A percentile compares a stretch with the other conserved stretches of the same genome.
Conservation (phyloP, 1,140 invertebrate species). For the Drosophila orena region DNA sequence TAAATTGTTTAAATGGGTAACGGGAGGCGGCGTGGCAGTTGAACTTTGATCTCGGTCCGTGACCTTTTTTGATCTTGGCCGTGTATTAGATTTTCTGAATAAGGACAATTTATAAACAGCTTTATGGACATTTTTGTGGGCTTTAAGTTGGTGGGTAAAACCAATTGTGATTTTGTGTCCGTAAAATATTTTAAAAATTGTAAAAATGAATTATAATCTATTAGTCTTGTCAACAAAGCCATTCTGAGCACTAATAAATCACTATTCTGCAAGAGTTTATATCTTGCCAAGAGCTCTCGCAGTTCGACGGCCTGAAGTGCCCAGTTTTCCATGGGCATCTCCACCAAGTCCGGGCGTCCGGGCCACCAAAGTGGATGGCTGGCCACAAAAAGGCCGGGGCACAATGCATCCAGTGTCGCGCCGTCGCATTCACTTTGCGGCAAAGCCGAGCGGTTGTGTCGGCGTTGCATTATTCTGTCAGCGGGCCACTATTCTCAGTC, state of each 20-base stretch:
- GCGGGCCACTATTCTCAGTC: conserved; percentile 68
- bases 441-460: conserved; percentile 22
- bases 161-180: no score
- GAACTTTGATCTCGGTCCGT: conserved; percentile 13
- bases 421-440: conserved; percentile 62
- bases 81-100: not conserved
- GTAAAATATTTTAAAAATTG: no score
- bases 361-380: conserved; percentile 13
- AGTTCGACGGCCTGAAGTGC: conserved; percentile 3
- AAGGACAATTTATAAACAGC: no score
- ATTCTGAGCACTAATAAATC: conserved; percentile 20
- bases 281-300: not conserved
- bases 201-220: no score
- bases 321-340: not conserved
- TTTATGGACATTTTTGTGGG: no score
- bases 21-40: conserved; percentile 13
- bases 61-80: conserved; percentile 1
- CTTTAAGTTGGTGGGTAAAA: no score
- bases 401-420: conserved; percentile 34
- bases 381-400: conserved; percentile 17
- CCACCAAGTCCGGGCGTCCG: conserved; percentile 9
- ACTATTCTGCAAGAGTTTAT: not conserved
- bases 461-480: conserved; percentile 70
- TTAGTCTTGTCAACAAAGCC: not conserved
- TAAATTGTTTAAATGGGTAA: conserved; percentile 33